Conservation (phyloP, 1,140 invertebrate genomes). For the Leptinotarsa texana region DNA sequence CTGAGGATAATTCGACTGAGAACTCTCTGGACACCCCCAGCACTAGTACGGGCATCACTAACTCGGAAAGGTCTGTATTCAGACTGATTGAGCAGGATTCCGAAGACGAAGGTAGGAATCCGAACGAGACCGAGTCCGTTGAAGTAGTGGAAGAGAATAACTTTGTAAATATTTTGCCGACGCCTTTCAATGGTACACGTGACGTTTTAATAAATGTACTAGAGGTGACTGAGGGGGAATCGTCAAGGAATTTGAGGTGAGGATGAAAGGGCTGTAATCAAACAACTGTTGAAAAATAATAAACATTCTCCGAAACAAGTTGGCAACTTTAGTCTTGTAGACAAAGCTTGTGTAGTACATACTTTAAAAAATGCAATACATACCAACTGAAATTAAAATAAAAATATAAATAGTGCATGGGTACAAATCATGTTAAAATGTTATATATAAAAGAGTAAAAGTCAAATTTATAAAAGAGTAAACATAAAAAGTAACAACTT, state of each 20-base stretch:
- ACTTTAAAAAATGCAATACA: no score
- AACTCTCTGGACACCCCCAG: constrained; percentile 57
- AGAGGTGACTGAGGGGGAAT: constrained; percentile 48
- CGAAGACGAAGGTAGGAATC: constrained; percentile 58
- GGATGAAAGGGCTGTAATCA: not conserved
- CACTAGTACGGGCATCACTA: constrained; percentile 62
- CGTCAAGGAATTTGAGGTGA: constrained; percentile 14
- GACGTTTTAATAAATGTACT: constrained; percentile 59
- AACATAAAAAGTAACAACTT: no score
- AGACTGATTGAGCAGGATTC: constrained; percentile 63
- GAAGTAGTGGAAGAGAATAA: constrained; percentile 47
- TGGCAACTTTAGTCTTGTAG: no score
- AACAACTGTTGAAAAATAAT: no score
- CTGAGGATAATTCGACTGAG: constrained; percentile 39
- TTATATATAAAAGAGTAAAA: no score
- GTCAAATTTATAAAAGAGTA: no score
- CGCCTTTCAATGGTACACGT: constrained; percentile 61
- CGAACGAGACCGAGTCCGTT: constrained; percentile 17
- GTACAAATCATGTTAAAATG: no score
- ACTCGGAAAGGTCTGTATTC: constrained; percentile 57
- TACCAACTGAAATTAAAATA: no score
- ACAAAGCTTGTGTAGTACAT: no score
- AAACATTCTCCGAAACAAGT: no score
- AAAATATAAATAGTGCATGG: no score
- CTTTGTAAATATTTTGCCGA: constrained; percentile 60